Evolutionary conservation across 2,888 invertebrate species (phyloP).

Genomic region (Diaphora mendica): DNA sequence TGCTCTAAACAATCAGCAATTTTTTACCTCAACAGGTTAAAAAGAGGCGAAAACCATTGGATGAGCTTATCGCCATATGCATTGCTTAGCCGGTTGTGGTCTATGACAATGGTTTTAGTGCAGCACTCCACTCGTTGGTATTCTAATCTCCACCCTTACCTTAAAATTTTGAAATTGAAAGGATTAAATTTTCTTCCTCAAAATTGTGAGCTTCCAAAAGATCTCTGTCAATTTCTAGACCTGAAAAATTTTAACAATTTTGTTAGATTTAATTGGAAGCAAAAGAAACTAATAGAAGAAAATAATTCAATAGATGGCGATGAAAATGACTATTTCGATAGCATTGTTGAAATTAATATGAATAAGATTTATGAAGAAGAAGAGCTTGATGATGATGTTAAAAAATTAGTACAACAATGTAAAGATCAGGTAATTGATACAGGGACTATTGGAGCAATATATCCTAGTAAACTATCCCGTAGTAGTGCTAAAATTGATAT

Average conservation of each 20-base stretch:
- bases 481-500: too few species aligned
- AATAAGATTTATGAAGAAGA: too few species aligned
- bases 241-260: constrained; percentile 77
- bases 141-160: constrained; percentile 70
- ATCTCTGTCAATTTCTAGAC: constrained; percentile 82
- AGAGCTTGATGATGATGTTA: too few species aligned
- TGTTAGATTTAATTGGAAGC: constrained; percentile 74
- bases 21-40: constrained; percentile 83
- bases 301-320: constrained; percentile 59
- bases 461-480: too few species aligned
- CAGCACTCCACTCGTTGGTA: constrained; percentile 85
- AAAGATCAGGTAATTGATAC: too few species aligned
- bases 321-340: constrained; percentile 58
- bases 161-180: constrained; percentile 70
- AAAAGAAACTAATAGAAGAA: constrained; percentile 59
- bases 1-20: constrained; percentile 80
- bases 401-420: too few species aligned
- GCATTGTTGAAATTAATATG: too few species aligned
- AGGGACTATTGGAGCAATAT: too few species aligned
- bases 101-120: constrained; percentile 77
- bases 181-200: constrained; percentile 82
- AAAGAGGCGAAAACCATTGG: constrained; percentile 85
- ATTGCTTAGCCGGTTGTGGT: constrained; percentile 86
- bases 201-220: constrained; percentile 74
- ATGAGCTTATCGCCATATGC: constrained; percentile 86